Conservation (phyloP, 2,797 vertebrate genomes). For the Macropodus opercularis region DNA sequence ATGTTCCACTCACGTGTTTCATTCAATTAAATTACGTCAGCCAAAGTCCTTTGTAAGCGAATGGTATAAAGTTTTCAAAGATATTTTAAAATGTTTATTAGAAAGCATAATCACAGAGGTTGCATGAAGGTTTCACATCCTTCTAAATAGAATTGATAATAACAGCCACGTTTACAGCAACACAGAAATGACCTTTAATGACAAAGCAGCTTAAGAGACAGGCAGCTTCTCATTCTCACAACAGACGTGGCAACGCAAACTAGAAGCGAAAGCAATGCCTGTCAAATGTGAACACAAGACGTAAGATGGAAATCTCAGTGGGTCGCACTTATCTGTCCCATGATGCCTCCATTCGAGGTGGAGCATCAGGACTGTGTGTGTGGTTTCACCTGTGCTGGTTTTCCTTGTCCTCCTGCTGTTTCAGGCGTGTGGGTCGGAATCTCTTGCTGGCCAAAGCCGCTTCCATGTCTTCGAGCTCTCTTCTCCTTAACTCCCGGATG, state of each 20-base stretch:
- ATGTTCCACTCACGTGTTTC: conserved; percentile 19
- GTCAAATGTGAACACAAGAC: conserved; percentile 27
- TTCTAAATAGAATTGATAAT: neutral
- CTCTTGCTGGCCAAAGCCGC: conserved; percentile 92
- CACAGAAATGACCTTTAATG: neutral
- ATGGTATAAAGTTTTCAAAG: no score
- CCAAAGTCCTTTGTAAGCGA: no score
- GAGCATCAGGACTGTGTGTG: no score
- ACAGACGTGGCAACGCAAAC: conserved; percentile 4
- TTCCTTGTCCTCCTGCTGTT: conserved; percentile 91
- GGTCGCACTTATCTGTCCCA: conserved; percentile 37
- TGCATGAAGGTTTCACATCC: neutral
- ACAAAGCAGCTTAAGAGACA: no score
- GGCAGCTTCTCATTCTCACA: conserved; percentile 19
- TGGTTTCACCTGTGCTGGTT: conserved; percentile 88
- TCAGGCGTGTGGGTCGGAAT: conserved; percentile 84
- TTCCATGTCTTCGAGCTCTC: conserved; percentile 92
- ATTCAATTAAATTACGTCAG: no score
- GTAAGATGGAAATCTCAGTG: conserved; percentile 37
- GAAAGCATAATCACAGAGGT: neutral
- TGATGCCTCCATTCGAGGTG: conserved; percentile 43
- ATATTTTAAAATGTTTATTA: no score
- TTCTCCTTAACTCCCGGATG: conserved; percentile 89
- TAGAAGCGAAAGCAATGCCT: conserved; percentile 8
- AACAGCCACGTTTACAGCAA: conserved; percentile 18